phyloP scores from a whole-genome alignment of 2,888 invertebrate species.

The Calliphora vomitoria region DNA sequence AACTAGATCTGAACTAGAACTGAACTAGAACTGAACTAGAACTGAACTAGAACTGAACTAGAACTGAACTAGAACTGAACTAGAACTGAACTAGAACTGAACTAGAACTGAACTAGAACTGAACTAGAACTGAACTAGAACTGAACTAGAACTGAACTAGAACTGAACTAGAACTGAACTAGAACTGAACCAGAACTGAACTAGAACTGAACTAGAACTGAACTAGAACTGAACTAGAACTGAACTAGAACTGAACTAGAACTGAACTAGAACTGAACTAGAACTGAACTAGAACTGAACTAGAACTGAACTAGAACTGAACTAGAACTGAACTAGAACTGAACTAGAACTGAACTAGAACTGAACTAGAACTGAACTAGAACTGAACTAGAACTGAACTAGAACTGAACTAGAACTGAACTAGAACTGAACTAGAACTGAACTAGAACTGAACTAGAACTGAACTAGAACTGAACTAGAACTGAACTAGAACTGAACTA shows the following conservation, averaged over 20 bases:
- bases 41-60: no score
- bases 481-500: background rate
- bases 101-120: background rate
- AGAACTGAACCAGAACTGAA: no score
- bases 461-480: background rate
- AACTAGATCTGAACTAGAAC: no score
- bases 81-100: background rate
- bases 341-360: no score
- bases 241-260: background rate
- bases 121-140: background rate
- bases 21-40: no score
- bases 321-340: background rate
- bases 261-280: background rate
- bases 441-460: background rate
- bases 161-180: background rate
- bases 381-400: background rate
- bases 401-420: background rate
- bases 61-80: background rate
- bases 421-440: background rate
- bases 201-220: no score
- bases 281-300: background rate
- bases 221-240: background rate
- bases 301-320: background rate
- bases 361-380: background rate
- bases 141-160: background rate